A percentile compares a stretch with the other conserved stretches of the same genome.
Conservation (phyloP, 2,888 invertebrate species). For the Lasioglossum pauxillum region DNA sequence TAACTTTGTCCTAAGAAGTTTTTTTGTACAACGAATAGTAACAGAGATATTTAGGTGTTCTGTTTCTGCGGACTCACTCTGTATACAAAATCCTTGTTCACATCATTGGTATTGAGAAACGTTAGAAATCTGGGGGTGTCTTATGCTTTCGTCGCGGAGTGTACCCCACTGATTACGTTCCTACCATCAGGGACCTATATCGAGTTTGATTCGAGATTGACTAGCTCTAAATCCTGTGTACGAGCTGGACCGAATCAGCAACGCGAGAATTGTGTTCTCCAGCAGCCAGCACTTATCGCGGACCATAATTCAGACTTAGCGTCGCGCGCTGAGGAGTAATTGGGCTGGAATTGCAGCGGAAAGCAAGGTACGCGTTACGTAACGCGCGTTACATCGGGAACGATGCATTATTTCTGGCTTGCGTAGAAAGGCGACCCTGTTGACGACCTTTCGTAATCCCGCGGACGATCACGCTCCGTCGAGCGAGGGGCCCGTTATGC, state of each 20-base stretch:
- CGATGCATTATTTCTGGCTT: constrained; percentile 34
- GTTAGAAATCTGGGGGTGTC: too few relatives aligned
- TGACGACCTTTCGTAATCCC: constrained; percentile 56
- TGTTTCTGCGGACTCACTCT: too few relatives aligned
- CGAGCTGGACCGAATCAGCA: not conserved
- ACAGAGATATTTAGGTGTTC: too few relatives aligned
- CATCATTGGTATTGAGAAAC: too few relatives aligned
- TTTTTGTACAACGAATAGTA: too few relatives aligned
- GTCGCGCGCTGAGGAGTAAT: not conserved
- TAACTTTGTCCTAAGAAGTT: too few relatives aligned
- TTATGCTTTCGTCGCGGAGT: too few relatives aligned
- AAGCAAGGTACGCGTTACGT: not conserved
- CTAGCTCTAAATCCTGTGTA: not conserved
- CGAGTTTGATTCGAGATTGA: not conserved
- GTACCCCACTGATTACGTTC: not conserved
- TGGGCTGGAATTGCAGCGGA: not conserved
- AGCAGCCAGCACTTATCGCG: not conserved
- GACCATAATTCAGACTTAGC: not conserved
- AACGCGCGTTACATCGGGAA: constrained; percentile 17
- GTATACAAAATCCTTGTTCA: too few relatives aligned
- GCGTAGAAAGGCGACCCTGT: constrained; percentile 51
- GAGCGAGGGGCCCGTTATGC: constrained; percentile 32
- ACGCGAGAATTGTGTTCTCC: not conserved
- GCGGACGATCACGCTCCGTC: constrained; percentile 36
- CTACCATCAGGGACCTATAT: not conserved